These are phyloP conservation scores for Hylaea fasciaria DNA, from an alignment of 2,888 invertebrate species.

Conservation along the genomic window DNA sequence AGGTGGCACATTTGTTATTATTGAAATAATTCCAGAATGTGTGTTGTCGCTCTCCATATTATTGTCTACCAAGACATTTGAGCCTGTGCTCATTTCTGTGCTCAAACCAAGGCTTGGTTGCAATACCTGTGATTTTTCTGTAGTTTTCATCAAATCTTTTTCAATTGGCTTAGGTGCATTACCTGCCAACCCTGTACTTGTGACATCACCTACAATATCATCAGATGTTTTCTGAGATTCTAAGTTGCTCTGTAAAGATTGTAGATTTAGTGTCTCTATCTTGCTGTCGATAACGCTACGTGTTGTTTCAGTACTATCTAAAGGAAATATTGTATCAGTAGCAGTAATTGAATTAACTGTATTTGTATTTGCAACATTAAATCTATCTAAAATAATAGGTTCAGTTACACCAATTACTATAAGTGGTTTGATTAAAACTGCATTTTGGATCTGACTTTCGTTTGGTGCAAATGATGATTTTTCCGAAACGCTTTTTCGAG, in stretches of 20 bases:
- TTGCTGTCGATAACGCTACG: background rate
- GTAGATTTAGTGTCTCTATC: background rate
- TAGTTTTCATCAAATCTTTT: background rate
- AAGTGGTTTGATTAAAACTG: background rate
- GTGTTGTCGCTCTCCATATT: constrained; percentile 10
- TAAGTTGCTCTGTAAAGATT: background rate
- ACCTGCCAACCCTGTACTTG: constrained; percentile 1
- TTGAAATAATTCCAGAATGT: constrained; percentile 29
- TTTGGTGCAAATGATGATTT: background rate
- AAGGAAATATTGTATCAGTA: background rate
- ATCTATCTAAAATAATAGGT: background rate
- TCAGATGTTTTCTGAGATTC: background rate
- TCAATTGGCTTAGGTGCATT: background rate
- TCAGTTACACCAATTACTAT: too few species aligned
- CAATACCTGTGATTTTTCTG: background rate
- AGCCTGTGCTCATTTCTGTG: constrained; percentile 7
- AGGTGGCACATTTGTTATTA: constrained; percentile 12
- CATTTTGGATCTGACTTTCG: background rate
- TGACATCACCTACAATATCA: background rate
- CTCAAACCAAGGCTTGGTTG: background rate
- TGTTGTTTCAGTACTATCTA: background rate
- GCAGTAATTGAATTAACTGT: constrained; percentile 3
- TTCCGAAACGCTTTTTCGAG: background rate
- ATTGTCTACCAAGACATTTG: constrained; percentile 15
- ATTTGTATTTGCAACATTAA: constrained; percentile 2